phyloP scores from a whole-genome alignment of 2,113 vertebrate species.

The Aspiorhynchus laticeps region DNA sequence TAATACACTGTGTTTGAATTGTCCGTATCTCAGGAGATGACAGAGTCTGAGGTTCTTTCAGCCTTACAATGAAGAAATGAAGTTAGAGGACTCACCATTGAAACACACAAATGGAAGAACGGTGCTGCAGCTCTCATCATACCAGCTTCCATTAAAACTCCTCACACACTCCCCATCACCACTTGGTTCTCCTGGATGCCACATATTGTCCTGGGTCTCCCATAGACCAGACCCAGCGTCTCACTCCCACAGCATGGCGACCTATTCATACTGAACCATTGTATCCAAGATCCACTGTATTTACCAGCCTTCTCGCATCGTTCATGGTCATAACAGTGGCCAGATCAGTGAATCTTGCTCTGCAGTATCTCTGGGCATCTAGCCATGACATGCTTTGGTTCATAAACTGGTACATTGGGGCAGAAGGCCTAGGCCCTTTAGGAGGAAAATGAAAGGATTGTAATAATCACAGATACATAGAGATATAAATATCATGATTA shows the following conservation, averaged over 20 bases:
- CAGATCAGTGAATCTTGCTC: slow-evolving; percentile 15
- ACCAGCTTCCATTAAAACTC: too few species aligned
- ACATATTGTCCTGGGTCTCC: slow-evolving; percentile 33
- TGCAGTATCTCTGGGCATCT: too few species aligned
- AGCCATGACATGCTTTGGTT: slow-evolving; percentile 11
- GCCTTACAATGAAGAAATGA: too few species aligned
- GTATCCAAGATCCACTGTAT: slow-evolving; percentile 6
- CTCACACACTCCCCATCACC: too few species aligned
- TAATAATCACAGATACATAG: too few species aligned
- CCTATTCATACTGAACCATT: slow-evolving; percentile 34
- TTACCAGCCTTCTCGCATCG: background rate
- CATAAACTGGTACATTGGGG: too few species aligned
- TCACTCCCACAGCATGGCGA: background rate
- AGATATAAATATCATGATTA: too few species aligned
- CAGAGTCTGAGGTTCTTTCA: too few species aligned
- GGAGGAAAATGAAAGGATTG: too few species aligned
- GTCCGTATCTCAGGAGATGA: too few species aligned
- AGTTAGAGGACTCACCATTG: slow-evolving; percentile 9
- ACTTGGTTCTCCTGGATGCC: slow-evolving; percentile 4
- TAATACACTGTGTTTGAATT: too few species aligned
- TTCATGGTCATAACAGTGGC: slow-evolving; percentile 25
- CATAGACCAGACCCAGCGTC: slow-evolving; percentile 41
- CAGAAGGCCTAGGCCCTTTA: too few species aligned
- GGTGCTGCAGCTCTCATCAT: background rate
- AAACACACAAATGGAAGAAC: slow-evolving; percentile 13